Conservation (phyloP, 1,140 invertebrate species). For the Battus philenor region DNA sequence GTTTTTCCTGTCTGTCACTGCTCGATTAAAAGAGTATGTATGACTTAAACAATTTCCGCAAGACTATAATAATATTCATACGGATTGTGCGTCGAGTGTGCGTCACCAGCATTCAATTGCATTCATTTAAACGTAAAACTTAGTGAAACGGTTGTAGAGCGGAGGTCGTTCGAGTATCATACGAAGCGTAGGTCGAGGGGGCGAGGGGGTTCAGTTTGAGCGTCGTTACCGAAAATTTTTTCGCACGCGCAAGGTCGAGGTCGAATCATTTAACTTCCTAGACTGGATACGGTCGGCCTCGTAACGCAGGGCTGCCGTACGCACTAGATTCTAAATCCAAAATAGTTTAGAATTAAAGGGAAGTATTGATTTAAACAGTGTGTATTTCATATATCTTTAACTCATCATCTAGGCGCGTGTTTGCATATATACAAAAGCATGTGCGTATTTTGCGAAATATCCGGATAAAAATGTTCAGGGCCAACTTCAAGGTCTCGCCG, state of each 20-base stretch:
- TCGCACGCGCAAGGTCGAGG: constrained; percentile 68
- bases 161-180: constrained; percentile 7
- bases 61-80: constrained; percentile 13
- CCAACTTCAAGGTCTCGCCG: constrained; percentile 64
- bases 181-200: constrained; percentile 13
- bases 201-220: constrained; percentile 24
- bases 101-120: constrained; percentile 7
- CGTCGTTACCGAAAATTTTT: constrained; percentile 60
- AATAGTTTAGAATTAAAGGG: too few species aligned
- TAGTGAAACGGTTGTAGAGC: not conserved
- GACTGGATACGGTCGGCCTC: constrained; percentile 16
- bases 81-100: constrained; percentile 2
- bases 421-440: constrained; percentile 29
- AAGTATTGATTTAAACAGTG: too few species aligned
- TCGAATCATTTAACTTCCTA: constrained; percentile 69
- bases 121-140: constrained; percentile 7
- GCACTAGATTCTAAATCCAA: too few species aligned
- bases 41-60: constrained; percentile 5
- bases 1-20: constrained; percentile 2
- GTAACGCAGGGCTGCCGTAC: too few species aligned
- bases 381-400: not conserved
- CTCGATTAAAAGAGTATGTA: not conserved
- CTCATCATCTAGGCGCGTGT: constrained; percentile 9
- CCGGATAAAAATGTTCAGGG: constrained; percentile 72
- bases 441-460: constrained; percentile 53